Evolutionary conservation across 1,140 invertebrate genomes (phyloP).

Genomic region (Delia radicum): DNA sequence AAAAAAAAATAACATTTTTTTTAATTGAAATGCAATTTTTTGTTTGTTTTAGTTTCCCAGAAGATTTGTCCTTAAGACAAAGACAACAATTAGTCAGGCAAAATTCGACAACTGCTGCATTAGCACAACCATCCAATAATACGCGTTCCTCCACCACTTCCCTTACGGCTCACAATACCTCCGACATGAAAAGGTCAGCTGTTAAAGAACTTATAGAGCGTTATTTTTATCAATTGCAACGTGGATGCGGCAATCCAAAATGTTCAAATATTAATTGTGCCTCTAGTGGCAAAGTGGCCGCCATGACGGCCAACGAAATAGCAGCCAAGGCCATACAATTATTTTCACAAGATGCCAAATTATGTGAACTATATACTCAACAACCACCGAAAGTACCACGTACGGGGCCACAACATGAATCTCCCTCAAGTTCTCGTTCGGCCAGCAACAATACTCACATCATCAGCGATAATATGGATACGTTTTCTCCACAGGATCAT

Average conservation of each 20-base stretch:
- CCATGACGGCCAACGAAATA: slow-evolving; percentile 82
- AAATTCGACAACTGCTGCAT: neutral
- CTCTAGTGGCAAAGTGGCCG: slow-evolving; percentile 80
- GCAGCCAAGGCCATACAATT: slow-evolving; percentile 84
- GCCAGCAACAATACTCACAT: slow-evolving; percentile 4
- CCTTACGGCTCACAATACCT: too few relatives aligned
- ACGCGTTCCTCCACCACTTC: slow-evolving; percentile 19
- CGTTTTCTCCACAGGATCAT: slow-evolving; percentile 32
- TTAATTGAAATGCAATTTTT: too few relatives aligned
- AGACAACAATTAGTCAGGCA: neutral
- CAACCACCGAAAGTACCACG: slow-evolving; percentile 68
- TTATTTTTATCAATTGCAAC: slow-evolving; percentile 88
- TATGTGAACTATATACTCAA: slow-evolving; percentile 69
- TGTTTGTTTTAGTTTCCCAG: slow-evolving; percentile 6
- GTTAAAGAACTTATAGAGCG: slow-evolving; percentile 86
- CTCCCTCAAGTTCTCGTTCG: slow-evolving; percentile 26
- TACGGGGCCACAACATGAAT: slow-evolving; percentile 22
- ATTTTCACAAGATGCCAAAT: slow-evolving; percentile 77
- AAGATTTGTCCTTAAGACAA: slow-evolving; percentile 26
- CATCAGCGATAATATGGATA: slow-evolving; percentile 47
- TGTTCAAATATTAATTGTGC: slow-evolving; percentile 87
- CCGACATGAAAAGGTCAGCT: slow-evolving; percentile 84
- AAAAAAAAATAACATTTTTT: neutral
- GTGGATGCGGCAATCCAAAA: slow-evolving; percentile 83
- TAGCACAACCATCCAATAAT: neutral